Percentiles rank a stretch among this genome's conserved stretches.
Evolutionary conservation across 2,888 invertebrate species (phyloP).

Genomic region (Leucophora obtusa): DNA sequence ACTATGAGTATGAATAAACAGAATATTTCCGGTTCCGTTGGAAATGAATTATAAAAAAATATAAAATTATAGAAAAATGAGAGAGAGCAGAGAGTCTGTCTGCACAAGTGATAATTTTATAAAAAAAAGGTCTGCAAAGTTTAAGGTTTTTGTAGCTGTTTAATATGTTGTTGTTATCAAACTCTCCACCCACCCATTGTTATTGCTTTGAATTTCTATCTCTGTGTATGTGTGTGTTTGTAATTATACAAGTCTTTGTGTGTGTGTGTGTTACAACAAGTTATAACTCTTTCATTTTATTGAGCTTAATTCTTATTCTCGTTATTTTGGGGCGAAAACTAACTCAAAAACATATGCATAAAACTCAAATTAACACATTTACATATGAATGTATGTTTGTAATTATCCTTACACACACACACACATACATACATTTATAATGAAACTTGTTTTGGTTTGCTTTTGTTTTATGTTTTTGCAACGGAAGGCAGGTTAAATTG

Average conservation of each 20-base stretch:
- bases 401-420: background rate
- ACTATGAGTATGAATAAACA: background rate
- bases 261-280: constrained; percentile 38
- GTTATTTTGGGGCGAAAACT: constrained; percentile 64
- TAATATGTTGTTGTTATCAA: constrained; percentile 30
- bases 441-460: constrained; percentile 51
- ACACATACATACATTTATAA: constrained; percentile 8
- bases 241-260: background rate
- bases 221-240: constrained; percentile 17
- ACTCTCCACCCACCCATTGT: constrained; percentile 63
- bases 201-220: constrained; percentile 12
- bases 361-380: constrained; percentile 58
- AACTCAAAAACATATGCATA: constrained; percentile 63
- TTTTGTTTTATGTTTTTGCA: constrained; percentile 51
- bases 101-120: constrained; percentile 60
- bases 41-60: background rate
- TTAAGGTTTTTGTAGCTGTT: constrained; percentile 26
- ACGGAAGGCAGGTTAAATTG: constrained; percentile 56
- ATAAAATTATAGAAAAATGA: constrained; percentile 1
- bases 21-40: constrained; percentile 53
- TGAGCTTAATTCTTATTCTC: constrained; percentile 63
- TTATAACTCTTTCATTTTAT: constrained; percentile 64
- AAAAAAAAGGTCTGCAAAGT: constrained; percentile 28
- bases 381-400: constrained; percentile 31
- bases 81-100: constrained; percentile 15